A percentile compares a stretch with the other conserved stretches of the same genome.
These are phyloP conservation scores for Melanotaenia trifasciata DNA, from an alignment of 2,797 vertebrate species.

Conservation along the genomic window DNA sequence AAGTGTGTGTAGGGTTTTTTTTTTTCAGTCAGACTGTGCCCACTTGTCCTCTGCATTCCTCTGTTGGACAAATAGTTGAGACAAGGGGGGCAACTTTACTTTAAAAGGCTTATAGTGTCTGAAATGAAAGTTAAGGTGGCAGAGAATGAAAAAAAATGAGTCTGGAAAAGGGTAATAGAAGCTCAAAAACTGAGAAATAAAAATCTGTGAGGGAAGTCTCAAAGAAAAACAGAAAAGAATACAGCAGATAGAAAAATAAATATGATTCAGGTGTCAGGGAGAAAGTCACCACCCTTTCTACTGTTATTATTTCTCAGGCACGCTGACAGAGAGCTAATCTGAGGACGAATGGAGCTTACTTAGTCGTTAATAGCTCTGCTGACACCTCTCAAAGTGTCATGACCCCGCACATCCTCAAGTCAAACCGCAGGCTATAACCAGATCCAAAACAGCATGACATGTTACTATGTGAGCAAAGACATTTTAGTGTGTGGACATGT, in stretches of 20 bases:
- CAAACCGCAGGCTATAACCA: constrained; percentile 27
- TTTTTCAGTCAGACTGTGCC: constrained; percentile 16
- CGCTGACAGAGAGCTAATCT: constrained; percentile 45
- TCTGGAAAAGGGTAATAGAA: background rate
- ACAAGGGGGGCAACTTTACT: constrained; percentile 21
- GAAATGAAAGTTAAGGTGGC: constrained; percentile 29
- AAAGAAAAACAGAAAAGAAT: background rate
- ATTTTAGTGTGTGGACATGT: background rate
- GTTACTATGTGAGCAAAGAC: constrained; percentile 11
- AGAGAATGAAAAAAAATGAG: background rate
- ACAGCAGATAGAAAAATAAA: constrained; percentile 12
- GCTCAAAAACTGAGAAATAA: background rate
- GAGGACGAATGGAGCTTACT: constrained; percentile 42
- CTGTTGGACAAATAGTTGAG: constrained; percentile 45
- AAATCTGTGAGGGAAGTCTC: background rate
- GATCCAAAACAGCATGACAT: constrained; percentile 6
- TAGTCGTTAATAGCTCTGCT: constrained; percentile 54
- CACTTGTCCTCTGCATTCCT: constrained; percentile 27
- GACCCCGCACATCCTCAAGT: constrained; percentile 46
- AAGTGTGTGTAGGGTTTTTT: background rate
- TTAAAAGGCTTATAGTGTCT: constrained; percentile 35
- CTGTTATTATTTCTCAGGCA: constrained; percentile 56
- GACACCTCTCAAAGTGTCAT: constrained; percentile 34
- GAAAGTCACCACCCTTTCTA: constrained; percentile 37
- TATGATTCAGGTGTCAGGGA: constrained; percentile 31